Conservation (phyloP, 2,113 vertebrate species). For the Carassius gibelio region DNA sequence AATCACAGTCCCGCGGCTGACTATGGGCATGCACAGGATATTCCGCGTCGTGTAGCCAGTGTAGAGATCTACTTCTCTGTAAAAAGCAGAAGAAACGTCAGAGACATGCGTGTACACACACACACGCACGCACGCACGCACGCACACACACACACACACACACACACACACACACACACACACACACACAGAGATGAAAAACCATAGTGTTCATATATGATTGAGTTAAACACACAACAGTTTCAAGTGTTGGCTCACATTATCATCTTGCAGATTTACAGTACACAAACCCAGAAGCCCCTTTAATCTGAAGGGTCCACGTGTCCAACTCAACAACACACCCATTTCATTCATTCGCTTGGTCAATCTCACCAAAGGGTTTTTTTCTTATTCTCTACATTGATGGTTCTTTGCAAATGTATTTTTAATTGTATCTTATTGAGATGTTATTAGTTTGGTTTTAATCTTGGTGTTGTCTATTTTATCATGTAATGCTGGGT, state of each 20-base stretch:
- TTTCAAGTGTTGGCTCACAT: neutral
- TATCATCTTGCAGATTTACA: neutral
- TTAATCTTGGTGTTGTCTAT: no score
- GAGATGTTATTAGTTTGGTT: no score
- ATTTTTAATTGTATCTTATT: no score
- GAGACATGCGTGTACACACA: neutral
- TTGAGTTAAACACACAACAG: neutral
- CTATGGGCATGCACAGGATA: slow-evolving; percentile 98
- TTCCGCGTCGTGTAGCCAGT: slow-evolving; percentile 98
- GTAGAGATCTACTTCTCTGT: slow-evolving; percentile 96
- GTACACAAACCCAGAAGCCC: neutral
- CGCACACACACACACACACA: neutral
- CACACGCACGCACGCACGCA: neutral
- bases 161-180: neutral
- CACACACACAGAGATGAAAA: neutral
- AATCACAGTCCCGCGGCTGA: slow-evolving; percentile 94
- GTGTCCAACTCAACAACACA: neutral
- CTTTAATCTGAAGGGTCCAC: neutral
- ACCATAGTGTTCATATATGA: neutral
- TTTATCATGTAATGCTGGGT: no score
- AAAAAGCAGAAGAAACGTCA: neutral
- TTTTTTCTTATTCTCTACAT: neutral
- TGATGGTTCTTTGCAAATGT: no score
- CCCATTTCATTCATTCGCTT: neutral
- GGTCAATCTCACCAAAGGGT: neutral